Percentiles rank a stretch among this genome's conserved stretches.
phyloP scores from a whole-genome alignment of 2,888 invertebrate species.

The Melinaea menophilus region DNA sequence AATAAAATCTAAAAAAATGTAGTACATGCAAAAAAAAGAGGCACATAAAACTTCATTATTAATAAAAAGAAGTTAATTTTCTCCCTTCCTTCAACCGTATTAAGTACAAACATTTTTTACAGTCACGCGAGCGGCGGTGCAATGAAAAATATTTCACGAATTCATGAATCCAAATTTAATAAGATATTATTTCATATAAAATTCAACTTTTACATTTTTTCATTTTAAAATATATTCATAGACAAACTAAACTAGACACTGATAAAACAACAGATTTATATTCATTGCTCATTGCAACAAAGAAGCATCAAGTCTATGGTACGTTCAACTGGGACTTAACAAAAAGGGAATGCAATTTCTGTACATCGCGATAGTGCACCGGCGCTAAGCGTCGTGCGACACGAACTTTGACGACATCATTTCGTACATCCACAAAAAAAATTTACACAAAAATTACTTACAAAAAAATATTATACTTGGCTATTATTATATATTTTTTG shows the following conservation, averaged over 20 bases:
- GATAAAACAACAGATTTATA: slow-evolving; percentile 4
- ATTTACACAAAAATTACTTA: not conserved
- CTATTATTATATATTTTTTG: too few relatives aligned
- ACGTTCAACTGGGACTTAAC: slow-evolving; percentile 2
- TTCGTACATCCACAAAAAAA: not conserved
- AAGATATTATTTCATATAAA: not conserved
- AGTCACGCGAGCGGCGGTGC: slow-evolving; percentile 33
- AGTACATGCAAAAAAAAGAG: not conserved
- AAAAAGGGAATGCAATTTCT: slow-evolving; percentile 8
- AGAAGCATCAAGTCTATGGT: not conserved
- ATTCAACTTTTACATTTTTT: not conserved
- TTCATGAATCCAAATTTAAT: slow-evolving; percentile 29
- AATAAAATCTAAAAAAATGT: not conserved
- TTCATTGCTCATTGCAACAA: not conserved
- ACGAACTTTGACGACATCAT: slow-evolving; percentile 14
- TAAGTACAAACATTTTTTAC: slow-evolving; percentile 21
- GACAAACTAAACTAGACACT: not conserved
- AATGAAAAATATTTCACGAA: slow-evolving; percentile 34
- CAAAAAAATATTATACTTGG: too few relatives aligned
- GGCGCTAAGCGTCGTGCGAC: slow-evolving; percentile 18
- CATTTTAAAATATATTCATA: not conserved
- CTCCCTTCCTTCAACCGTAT: slow-evolving; percentile 6
- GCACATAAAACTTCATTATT: slow-evolving; percentile 4
- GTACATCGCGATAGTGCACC: slow-evolving; percentile 18
- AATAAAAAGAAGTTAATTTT: slow-evolving; percentile 7